phyloP scores from a whole-genome alignment of 1,140 invertebrate genomes.

The Drosophila sproati region DNA sequence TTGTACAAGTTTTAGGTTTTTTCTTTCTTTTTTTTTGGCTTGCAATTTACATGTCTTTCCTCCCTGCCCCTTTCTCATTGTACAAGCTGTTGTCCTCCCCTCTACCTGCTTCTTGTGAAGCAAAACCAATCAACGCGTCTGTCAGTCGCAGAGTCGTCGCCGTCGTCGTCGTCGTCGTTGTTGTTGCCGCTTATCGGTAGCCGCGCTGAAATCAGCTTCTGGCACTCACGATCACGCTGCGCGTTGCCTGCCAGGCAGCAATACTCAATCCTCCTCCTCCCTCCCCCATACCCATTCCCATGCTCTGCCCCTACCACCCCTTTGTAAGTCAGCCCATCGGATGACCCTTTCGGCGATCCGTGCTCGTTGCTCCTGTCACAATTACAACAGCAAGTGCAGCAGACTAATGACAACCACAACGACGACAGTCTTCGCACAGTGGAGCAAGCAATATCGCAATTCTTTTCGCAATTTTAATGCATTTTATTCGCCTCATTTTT shows the following conservation, averaged over 20 bases:
- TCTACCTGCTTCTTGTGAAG: constrained; percentile 28
- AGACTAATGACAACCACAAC: constrained; percentile 75
- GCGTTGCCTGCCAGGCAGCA: constrained; percentile 1
- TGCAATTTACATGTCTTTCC: constrained; percentile 81
- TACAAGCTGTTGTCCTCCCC: not conserved
- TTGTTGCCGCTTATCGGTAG: constrained; percentile 75
- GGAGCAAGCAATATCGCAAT: not conserved
- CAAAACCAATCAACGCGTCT: constrained; percentile 84
- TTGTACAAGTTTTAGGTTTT: constrained; percentile 58
- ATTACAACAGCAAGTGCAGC: constrained; percentile 80
- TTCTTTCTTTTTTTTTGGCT: constrained; percentile 8
- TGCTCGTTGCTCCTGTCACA: constrained; percentile 83
- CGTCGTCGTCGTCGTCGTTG: constrained; percentile 1
- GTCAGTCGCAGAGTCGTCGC: constrained; percentile 51
- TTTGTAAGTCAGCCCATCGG: constrained; percentile 26
- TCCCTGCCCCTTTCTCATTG: not conserved
- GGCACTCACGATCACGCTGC: constrained; percentile 80
- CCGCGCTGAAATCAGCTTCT: constrained; percentile 79
- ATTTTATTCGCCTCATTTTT: too few relatives aligned
- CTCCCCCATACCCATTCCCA: not conserved
- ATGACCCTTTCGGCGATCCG: constrained; percentile 72
- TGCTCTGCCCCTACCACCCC: constrained; percentile 8
- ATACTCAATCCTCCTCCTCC: not conserved
- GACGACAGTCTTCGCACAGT: constrained; percentile 61
- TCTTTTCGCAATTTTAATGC: too few relatives aligned